phyloP scores from a whole-genome alignment of 2,797 vertebrate genomes.

The Hippopotamyrus pictus region DNA sequence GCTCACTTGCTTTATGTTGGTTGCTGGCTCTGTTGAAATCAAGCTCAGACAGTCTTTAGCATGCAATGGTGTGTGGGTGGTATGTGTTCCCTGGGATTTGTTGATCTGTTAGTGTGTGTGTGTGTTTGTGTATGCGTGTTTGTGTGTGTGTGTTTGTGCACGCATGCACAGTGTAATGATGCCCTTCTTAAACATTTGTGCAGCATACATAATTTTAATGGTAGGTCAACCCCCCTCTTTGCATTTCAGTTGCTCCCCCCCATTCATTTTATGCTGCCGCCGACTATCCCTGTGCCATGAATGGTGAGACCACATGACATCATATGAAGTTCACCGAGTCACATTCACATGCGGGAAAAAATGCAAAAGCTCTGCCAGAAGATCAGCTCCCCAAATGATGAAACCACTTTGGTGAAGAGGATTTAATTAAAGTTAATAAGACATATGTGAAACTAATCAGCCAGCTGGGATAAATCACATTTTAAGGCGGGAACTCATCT shows the following conservation, averaged over 20 bases:
- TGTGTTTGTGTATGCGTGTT: background rate
- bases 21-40: background rate
- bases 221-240: background rate
- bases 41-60: background rate
- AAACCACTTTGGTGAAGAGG: background rate
- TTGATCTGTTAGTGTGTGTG: background rate
- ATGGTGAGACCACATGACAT: background rate
- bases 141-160: background rate
- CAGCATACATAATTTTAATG: background rate
- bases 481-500: background rate
- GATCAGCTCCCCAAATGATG: background rate
- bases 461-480: background rate
- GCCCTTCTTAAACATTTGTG: background rate
- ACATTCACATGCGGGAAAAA: background rate
- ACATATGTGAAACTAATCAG: slow-evolving; percentile 11
- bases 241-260: background rate
- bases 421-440: slow-evolving; percentile 6
- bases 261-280: background rate
- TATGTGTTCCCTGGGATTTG: background rate
- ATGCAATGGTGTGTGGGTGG: background rate
- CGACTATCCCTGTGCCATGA: background rate
- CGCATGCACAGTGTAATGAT: background rate
- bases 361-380: background rate
- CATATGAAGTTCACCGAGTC: background rate
- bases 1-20: background rate